Conservation (phyloP, 2,113 vertebrate genomes). For the Nerophis lumbriciformis region DNA sequence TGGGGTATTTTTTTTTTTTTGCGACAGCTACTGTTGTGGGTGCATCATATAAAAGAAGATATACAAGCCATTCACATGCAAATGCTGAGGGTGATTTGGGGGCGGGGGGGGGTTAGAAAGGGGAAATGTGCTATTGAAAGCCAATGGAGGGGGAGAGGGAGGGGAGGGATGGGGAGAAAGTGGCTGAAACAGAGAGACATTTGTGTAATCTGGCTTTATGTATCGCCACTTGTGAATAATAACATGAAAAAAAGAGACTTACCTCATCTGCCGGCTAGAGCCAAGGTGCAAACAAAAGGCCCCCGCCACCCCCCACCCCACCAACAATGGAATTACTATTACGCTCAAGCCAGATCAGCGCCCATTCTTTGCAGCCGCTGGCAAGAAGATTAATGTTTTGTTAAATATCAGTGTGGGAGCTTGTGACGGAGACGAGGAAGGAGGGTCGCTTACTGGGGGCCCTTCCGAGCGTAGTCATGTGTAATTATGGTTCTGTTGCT, state of each 20-base stretch:
- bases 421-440: conserved; percentile 73
- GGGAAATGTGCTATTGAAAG: conserved; percentile 79
- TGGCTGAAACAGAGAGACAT: conserved; percentile 93
- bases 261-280: conserved; percentile 98
- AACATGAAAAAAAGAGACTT: conserved; percentile 94
- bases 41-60: conserved; percentile 83
- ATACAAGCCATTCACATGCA: conserved; percentile 83
- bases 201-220: conserved; percentile 97
- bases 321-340: conserved; percentile 97
- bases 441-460: conserved; percentile 65
- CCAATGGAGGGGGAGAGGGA: conserved; percentile 41
- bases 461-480: conserved; percentile 89
- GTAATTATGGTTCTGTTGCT: conserved; percentile 77
- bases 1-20: conserved; percentile 44
- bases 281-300: conserved; percentile 93
- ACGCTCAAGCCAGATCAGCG: conserved; percentile 85
- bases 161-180: conserved; percentile 81
- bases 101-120: conserved; percentile 63
- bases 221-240: conserved; percentile 97
- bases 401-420: conserved; percentile 98
- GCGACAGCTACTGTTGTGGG: conserved; percentile 76
- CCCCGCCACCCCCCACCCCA: conserved; percentile 34
- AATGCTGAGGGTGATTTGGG: conserved; percentile 75
- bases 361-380: conserved; percentile 95
- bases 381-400: conserved; percentile 99